A percentile compares a stretch with the other conserved stretches of the same genome.
phyloP scores from a whole-genome alignment of 2,888 invertebrate species.

The Callyntrura guangdongensis region DNA sequence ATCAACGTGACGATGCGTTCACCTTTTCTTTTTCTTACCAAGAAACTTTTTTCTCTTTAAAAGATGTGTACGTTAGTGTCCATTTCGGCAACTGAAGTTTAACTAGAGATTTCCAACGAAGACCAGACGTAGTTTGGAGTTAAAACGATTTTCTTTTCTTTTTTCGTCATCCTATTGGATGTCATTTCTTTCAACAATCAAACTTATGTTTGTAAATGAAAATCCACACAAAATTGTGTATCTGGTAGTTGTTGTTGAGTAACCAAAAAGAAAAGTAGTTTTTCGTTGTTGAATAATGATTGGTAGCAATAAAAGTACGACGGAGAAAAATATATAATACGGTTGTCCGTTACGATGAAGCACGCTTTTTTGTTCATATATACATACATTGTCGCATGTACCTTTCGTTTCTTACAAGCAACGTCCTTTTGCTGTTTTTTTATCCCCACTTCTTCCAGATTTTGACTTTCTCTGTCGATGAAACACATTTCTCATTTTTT shows the following conservation, averaged over 20 bases:
- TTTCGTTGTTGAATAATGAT: background rate
- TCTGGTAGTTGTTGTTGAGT: background rate
- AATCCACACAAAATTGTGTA: background rate
- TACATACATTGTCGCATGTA: background rate
- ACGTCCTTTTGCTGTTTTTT: background rate
- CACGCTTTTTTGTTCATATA: background rate
- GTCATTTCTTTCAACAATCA: constrained; percentile 11
- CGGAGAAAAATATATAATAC: constrained; percentile 11
- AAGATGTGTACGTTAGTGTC: background rate
- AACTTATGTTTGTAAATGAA: constrained; percentile 2
- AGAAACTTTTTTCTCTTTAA: background rate
- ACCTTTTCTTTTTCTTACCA: background rate
- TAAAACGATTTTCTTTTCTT: background rate
- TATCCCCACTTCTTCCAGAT: constrained; percentile 11
- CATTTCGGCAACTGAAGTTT: background rate
- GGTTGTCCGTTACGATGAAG: background rate
- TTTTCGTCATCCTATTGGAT: constrained; percentile 14
- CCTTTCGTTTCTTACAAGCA: constrained; percentile 21
- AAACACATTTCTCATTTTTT: background rate
- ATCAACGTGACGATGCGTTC: background rate
- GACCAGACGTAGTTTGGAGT: background rate
- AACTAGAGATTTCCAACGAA: too few species aligned
- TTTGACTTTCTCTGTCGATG: background rate
- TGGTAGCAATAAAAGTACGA: background rate
- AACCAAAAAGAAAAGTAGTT: background rate